phyloP scores from a whole-genome alignment of 2,888 invertebrate species.

The Drosophila testacea region DNA sequence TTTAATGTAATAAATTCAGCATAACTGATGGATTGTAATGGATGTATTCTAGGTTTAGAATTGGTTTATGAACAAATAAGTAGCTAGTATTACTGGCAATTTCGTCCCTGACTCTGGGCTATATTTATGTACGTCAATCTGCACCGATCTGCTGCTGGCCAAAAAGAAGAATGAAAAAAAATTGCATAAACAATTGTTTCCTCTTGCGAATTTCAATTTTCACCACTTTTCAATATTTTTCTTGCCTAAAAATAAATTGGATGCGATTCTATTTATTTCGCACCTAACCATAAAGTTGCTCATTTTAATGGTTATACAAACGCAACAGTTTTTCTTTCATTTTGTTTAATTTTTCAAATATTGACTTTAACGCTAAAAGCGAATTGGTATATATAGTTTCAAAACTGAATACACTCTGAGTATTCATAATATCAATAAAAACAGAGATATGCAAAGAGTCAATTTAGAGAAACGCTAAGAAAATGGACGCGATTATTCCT shows the following conservation, averaged over 20 bases:
- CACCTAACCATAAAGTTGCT: conserved; percentile 73
- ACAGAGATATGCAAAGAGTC: conserved; percentile 40
- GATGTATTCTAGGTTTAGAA: background rate
- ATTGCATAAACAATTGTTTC: conserved; percentile 69
- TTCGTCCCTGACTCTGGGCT: conserved; percentile 13
- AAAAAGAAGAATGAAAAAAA: conserved; percentile 28
- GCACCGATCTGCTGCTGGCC: conserved; percentile 22
- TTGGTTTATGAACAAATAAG: conserved; percentile 2
- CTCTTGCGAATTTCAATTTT: conserved; percentile 49
- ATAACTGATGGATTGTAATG: conserved; percentile 2
- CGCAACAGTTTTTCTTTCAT: conserved; percentile 16
- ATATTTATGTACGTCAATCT: conserved; percentile 40
- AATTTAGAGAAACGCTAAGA: conserved; percentile 50
- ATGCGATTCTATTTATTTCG: conserved; percentile 65
- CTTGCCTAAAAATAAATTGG: conserved; percentile 43
- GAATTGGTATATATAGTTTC: conserved; percentile 45
- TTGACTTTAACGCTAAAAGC: conserved; percentile 61
- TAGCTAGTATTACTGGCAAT: background rate
- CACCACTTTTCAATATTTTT: conserved; percentile 50
- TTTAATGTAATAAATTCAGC: background rate
- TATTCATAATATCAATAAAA: conserved; percentile 39
- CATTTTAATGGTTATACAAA: conserved; percentile 62
- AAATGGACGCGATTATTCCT: conserved; percentile 27
- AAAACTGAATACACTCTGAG: conserved; percentile 15
- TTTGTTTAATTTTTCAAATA: conserved; percentile 57